These are phyloP conservation scores for Drosophila peninsularis DNA, from an alignment of 2,888 invertebrate genomes.

Conservation along the genomic window DNA sequence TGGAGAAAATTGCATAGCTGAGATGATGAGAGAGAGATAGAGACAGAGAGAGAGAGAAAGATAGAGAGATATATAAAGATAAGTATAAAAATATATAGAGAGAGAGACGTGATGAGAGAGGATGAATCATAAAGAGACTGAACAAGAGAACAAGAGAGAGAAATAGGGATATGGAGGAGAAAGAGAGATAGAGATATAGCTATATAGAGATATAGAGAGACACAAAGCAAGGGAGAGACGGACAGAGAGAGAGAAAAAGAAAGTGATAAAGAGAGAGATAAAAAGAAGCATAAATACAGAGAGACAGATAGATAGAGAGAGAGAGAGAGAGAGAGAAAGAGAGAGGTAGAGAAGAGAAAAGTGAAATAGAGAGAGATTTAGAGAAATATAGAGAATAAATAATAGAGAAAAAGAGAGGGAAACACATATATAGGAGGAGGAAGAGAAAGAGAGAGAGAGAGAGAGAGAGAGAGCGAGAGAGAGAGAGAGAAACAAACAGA, in stretches of 20 bases:
- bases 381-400: no score
- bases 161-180: not conserved
- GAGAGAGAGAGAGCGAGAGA: not conserved
- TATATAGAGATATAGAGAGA: not conserved
- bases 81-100: no score
- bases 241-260: not conserved
- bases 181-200: no score
- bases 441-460: no score
- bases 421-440: no score
- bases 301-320: not conserved
- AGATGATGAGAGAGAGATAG: not conserved
- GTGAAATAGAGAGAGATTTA: no score
- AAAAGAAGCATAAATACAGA: no score
- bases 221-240: not conserved
- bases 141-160: not conserved
- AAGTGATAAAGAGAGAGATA: not conserved
- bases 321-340: not conserved
- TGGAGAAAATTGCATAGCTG: not conserved
- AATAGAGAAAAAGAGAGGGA: no score
- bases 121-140: no score
- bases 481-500: no score
- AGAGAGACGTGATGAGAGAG: not conserved
- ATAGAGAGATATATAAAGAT: no score
- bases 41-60: not conserved
- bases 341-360: no score